Evolutionary conservation across 2,113 vertebrate species (phyloP).

Genomic region (Uropsilus gracilis): DNA sequence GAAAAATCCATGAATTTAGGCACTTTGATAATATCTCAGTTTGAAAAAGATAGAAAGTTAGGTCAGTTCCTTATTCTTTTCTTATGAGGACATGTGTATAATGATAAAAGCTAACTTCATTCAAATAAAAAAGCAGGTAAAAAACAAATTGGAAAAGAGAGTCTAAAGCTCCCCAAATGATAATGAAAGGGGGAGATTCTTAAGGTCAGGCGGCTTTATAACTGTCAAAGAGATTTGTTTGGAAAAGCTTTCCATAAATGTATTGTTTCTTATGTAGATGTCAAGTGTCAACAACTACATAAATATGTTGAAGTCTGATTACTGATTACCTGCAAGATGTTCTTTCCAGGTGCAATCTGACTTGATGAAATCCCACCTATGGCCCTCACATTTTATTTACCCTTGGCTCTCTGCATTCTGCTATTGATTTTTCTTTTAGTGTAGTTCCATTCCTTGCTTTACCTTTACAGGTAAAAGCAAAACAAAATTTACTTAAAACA

Average conservation of each 20-base stretch:
- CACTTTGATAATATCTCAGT: background rate
- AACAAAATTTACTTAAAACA: too few species aligned
- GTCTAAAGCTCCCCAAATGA: background rate
- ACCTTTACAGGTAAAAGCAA: too few species aligned
- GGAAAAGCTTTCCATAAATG: background rate
- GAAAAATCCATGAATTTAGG: background rate
- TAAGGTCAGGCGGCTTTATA: background rate
- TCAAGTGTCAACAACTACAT: background rate
- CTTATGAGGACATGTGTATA: background rate
- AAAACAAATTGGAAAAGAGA: background rate
- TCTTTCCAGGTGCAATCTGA: background rate
- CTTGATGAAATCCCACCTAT: background rate
- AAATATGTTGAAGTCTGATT: background rate
- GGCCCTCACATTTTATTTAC: background rate
- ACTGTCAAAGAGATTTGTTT: background rate
- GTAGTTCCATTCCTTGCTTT: conserved; percentile 46
- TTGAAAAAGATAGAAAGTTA: background rate
- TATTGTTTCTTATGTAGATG: background rate
- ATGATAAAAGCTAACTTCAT: background rate
- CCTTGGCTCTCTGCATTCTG: background rate
- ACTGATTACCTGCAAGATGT: background rate
- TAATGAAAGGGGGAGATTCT: background rate
- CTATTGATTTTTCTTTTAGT: conserved; percentile 8
- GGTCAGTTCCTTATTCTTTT: background rate
- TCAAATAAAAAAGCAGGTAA: background rate